phyloP scores from a whole-genome alignment of 2,888 invertebrate genomes.

The Spodoptera exigua region DNA sequence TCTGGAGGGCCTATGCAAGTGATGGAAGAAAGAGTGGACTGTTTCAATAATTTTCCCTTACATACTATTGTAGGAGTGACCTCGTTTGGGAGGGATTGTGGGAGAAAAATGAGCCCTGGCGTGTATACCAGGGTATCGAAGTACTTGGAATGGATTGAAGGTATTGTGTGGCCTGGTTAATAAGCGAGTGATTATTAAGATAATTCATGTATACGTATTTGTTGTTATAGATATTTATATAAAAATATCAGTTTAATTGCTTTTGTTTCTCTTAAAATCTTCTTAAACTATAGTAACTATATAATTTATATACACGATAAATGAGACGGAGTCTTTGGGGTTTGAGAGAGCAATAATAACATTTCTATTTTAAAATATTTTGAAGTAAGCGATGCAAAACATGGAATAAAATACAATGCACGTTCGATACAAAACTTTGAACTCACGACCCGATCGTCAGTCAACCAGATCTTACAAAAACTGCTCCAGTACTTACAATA shows the following conservation, averaged over 20 bases:
- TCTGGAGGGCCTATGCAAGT: constrained; percentile 85
- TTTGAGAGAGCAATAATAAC: too few relatives aligned
- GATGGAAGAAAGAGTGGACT: constrained; percentile 79
- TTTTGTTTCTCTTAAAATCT: not conserved
- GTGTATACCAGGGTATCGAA: constrained; percentile 85
- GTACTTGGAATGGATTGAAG: constrained; percentile 86
- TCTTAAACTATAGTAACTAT: too few relatives aligned
- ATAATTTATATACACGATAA: too few relatives aligned
- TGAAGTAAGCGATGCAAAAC: too few relatives aligned
- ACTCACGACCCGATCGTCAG: constrained; percentile 39
- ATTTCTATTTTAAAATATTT: too few relatives aligned
- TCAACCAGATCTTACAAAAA: constrained; percentile 28
- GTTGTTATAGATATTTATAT: not conserved
- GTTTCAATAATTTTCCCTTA: constrained; percentile 77
- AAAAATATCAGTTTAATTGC: not conserved
- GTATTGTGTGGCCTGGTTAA: constrained; percentile 80
- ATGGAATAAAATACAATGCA: too few relatives aligned
- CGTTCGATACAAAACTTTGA: constrained; percentile 30
- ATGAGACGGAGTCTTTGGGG: too few relatives aligned
- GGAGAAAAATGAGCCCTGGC: constrained; percentile 85
- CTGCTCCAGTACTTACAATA: constrained; percentile 7
- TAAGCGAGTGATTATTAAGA: not conserved
- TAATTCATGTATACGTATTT: constrained; percentile 31
- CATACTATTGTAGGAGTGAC: constrained; percentile 86
- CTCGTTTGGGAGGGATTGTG: constrained; percentile 88